Evolutionary conservation across 1,140 invertebrate species (phyloP), one percentile per base, ranked within the genome.

Genomic region (Patella vulgata): DNA sequence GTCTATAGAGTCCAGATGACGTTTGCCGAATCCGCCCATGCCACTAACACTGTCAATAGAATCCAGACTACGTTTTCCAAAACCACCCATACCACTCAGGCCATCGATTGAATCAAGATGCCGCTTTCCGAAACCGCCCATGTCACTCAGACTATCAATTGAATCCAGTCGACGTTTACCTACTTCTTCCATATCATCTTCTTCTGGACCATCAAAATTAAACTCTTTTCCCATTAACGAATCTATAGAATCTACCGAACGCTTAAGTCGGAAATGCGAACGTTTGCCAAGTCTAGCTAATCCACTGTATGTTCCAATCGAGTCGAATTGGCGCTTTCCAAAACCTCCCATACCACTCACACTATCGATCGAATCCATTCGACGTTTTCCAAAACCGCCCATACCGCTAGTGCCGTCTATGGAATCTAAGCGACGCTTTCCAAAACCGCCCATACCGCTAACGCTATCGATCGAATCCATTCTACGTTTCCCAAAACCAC

Each of bases 281-380:
- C 47, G 43, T 42, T 69, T 69, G 47, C 31, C 28, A 48, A 63
- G 63, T 21, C 59, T 50, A 36, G 30, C 33, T 5, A 68, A n/a
- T 1, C 19, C 44, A n/a, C 55, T 42, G 12, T 3, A 17, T 14
- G 31, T 53, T 30, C 27, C 30, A 30, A 60, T 60, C 17, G 61
- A 57, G 40, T 63, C 61, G 42, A 51, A 57, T 5, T 44, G n/a
- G 6, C 47, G 27, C 33, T 69, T 69, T 46, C 40, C 39, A 55
- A 63, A 68, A 14, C 59, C 55, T 30, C 42, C 33, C 8, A 68
- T 23, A 43, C 58, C 53, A n/a, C 55, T 42, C 12, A 11, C 17
- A 19, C 44, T 52, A 46, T 30, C 31, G 17, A 68, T 68, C n/a
- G 60, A 50, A 44, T 68, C 66, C 14, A 28, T 63, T 11, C 42